phyloP scores from a whole-genome alignment of 2,888 invertebrate genomes.

The Brachyptera putata region DNA sequence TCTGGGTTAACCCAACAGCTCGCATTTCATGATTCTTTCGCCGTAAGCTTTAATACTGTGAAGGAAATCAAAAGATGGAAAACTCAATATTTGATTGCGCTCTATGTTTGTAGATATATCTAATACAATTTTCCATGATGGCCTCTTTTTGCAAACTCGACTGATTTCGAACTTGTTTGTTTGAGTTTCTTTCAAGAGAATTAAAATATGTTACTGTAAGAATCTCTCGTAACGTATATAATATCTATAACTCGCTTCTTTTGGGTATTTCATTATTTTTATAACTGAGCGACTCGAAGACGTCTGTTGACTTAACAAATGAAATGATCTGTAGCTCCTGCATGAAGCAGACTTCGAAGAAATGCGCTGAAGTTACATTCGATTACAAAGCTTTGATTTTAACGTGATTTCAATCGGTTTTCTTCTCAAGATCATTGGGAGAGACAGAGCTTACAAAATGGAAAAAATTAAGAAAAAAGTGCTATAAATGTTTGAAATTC shows the following conservation, averaged over 20 bases:
- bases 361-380: no score
- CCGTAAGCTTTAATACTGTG: no score
- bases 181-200: slow-evolving; percentile 15
- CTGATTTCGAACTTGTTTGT: slow-evolving; percentile 11
- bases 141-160: background rate
- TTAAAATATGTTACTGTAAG: slow-evolving; percentile 1
- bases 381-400: no score
- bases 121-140: background rate
- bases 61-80: slow-evolving; percentile 18
- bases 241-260: slow-evolving; percentile 3
- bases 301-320: slow-evolving; percentile 17
- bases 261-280: slow-evolving; percentile 10
- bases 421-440: no score
- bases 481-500: no score
- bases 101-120: no score
- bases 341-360: no score
- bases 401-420: no score
- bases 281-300: background rate
- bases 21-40: background rate
- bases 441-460: no score
- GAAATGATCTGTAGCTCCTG: slow-evolving; percentile 16
- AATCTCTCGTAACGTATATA: background rate
- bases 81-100: slow-evolving; percentile 20
- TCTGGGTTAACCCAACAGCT: no score
- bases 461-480: no score